Evolutionary conservation across 2,113 vertebrate genomes (phyloP).

Genomic region (Calonectris borealis): DNA sequence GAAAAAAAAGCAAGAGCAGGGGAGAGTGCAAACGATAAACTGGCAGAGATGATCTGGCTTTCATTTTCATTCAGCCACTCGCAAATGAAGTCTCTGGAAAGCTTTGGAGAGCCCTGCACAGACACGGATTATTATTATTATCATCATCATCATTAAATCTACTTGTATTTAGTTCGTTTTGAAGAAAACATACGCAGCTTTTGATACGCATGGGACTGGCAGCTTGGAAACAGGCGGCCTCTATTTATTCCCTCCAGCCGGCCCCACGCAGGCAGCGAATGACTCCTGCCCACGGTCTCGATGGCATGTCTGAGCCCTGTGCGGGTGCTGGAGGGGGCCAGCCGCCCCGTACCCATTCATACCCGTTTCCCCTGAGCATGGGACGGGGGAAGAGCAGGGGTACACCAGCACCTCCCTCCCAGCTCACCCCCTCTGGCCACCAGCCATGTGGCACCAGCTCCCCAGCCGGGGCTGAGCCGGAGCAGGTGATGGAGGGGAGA

Average conservation of each 20-base stretch:
- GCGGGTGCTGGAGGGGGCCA: background rate
- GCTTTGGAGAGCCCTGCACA: background rate
- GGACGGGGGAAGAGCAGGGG: fast-evolving
- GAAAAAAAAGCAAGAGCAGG: background rate
- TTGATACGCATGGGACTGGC: background rate
- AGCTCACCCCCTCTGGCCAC: background rate
- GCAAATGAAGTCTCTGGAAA: background rate
- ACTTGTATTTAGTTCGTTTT: conserved; percentile 19
- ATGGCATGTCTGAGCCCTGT: background rate
- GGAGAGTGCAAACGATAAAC: background rate
- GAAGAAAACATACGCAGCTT: conserved; percentile 20
- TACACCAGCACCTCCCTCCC: background rate
- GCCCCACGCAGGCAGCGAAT: background rate
- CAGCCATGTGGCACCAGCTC: background rate
- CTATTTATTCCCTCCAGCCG: conserved; percentile 1
- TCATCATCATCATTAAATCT: background rate
- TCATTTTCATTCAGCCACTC: background rate
- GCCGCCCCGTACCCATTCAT: background rate
- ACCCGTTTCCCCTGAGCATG: background rate
- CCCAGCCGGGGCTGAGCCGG: background rate
- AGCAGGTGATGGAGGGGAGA: conserved; percentile 20
- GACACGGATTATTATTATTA: background rate
- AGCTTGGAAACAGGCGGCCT: conserved; percentile 4
- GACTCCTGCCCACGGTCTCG: background rate
- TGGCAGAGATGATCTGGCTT: conserved; percentile 14